Evolutionary conservation across 2,888 invertebrate species (phyloP).

Genomic region (Beris morrisii): DNA sequence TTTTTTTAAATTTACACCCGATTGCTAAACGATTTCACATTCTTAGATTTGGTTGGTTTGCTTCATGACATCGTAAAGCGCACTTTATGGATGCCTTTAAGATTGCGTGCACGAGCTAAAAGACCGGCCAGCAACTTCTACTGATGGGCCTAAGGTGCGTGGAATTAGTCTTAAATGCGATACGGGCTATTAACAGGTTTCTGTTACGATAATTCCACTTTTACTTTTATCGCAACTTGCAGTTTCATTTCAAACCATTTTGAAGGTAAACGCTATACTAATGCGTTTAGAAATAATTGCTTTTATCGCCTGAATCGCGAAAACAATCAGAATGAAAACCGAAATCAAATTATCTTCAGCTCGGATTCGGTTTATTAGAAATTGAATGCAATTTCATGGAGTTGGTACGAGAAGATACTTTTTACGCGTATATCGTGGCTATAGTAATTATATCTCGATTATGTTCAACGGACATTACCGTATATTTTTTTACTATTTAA

Average conservation of each 20-base stretch:
- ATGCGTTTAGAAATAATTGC: too few species aligned
- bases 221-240: conserved; percentile 26
- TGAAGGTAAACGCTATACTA: too few species aligned
- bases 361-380: too few species aligned
- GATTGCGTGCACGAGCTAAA: conserved; percentile 7
- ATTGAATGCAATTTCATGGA: too few species aligned
- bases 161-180: conserved; percentile 9
- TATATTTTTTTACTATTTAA: too few species aligned
- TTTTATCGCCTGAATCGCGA: too few species aligned
- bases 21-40: conserved; percentile 34
- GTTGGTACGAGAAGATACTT: too few species aligned
- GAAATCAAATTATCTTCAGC: too few species aligned
- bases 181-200: conserved; percentile 13
- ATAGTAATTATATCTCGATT: too few species aligned
- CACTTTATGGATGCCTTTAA: conserved; percentile 31
- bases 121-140: not conserved
- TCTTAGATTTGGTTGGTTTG: conserved; percentile 10
- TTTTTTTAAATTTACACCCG: conserved; percentile 22
- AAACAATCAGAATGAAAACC: too few species aligned
- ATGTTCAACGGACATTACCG: too few species aligned
- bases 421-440: too few species aligned
- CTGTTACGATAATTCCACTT: conserved; percentile 24
- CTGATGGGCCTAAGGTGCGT: not conserved
- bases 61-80: conserved; percentile 4
- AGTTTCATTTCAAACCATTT: conserved; percentile 2